Percentiles rank a stretch among this genome's conserved stretches.
Conservation (phyloP, 92 coral and sea anemone species). For the Muricea muricata region DNA sequence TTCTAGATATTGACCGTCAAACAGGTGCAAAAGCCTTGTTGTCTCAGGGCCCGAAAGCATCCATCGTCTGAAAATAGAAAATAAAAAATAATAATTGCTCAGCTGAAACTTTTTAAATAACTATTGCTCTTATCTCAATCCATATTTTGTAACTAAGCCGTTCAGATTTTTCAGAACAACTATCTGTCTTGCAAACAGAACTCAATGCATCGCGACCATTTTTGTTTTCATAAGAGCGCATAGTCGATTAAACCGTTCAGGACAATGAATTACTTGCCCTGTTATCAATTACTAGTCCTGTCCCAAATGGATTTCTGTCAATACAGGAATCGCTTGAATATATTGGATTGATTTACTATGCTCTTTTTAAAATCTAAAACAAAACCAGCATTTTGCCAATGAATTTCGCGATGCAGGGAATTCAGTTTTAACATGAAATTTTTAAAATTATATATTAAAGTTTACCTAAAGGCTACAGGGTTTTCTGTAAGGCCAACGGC, state of each 20-base stretch:
- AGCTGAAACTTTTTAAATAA: background rate
- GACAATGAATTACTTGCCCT: slow-evolving; percentile 18
- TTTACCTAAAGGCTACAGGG: background rate
- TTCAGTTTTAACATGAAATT: slow-evolving; percentile 13
- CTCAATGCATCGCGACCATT: slow-evolving; percentile 14
- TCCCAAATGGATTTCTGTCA: slow-evolving; percentile 15
- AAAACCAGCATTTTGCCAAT: slow-evolving; percentile 1
- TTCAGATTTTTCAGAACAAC: slow-evolving; percentile 38
- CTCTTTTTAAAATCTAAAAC: slow-evolving; percentile 1
- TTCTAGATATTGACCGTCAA: slow-evolving; percentile 49
- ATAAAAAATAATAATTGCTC: slow-evolving; percentile 19
- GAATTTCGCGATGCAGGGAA: slow-evolving; percentile 19
- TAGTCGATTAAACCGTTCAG: slow-evolving; percentile 18
- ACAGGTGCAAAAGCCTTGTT: slow-evolving; percentile 52
- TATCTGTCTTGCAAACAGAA: slow-evolving; percentile 34
- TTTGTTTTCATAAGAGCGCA: slow-evolving; percentile 3
- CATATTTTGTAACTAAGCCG: slow-evolving; percentile 37
- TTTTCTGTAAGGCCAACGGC: slow-evolving; percentile 55
- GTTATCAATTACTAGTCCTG: background rate
- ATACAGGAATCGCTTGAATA: slow-evolving; percentile 17
- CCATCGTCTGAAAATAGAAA: slow-evolving; percentile 55
- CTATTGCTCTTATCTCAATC: slow-evolving; percentile 21
- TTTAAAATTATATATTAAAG: background rate
- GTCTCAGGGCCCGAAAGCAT: slow-evolving; percentile 75
- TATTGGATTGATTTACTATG: slow-evolving; percentile 22